Percentiles rank a stretch among this genome's conserved stretches.
These are phyloP conservation scores for Epicauta chinensis DNA, from an alignment of 1,140 invertebrate genomes.

Conservation along the genomic window DNA sequence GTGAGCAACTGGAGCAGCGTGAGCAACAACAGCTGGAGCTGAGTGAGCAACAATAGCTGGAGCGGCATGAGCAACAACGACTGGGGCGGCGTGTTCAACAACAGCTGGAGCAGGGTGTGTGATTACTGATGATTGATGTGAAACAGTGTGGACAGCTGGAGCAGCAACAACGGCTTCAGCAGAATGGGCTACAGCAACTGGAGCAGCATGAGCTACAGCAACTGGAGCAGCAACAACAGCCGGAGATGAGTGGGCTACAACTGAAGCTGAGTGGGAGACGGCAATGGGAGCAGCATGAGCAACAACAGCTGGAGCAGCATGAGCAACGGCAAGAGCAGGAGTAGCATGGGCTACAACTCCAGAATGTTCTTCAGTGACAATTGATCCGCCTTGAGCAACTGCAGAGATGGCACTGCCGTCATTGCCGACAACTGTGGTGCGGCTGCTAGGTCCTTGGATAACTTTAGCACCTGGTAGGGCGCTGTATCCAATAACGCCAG, in stretches of 20 bases:
- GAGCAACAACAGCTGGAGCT: no score
- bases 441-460: conserved; percentile 30
- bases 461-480: conserved; percentile 18
- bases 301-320: background rate
- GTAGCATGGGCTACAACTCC: conserved; percentile 22
- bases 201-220: conserved; percentile 4
- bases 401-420: conserved; percentile 30
- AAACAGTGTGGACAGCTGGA: no score
- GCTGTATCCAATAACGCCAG: conserved; percentile 6
- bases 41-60: no score
- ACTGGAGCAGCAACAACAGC: background rate
- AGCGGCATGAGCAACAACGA: conserved; percentile 11
- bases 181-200: background rate
- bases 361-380: conserved; percentile 24
- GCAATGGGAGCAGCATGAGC: conserved; percentile 20
- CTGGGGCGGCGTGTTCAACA: conserved; percentile 10
- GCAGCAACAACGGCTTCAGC: background rate
- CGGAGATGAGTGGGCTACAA: background rate
- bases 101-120: background rate
- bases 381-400: conserved; percentile 26
- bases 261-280: background rate
- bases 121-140: no score
- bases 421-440: conserved; percentile 27
- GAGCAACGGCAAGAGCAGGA: conserved; percentile 3
- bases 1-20: no score